phyloP scores from a whole-genome alignment of 1,140 invertebrate species.

The Lordiphosa mommai region DNA sequence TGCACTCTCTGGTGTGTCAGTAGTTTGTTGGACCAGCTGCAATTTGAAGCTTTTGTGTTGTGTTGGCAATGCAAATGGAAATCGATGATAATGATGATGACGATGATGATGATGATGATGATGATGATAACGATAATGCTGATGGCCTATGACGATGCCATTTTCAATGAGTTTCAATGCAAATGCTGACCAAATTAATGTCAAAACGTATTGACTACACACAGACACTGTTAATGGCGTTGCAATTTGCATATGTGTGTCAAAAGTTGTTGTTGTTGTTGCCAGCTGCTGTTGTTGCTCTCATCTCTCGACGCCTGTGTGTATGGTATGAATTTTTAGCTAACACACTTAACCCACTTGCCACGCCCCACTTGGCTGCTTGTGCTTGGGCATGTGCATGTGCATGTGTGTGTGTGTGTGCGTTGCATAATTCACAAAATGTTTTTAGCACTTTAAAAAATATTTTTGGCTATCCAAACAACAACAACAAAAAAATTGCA shows the following conservation, averaged over 20 bases:
- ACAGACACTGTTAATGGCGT: constrained; percentile 50
- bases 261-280: constrained; percentile 30
- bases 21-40: constrained; percentile 60
- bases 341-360: constrained; percentile 74
- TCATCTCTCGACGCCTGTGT: constrained; percentile 20
- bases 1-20: too few species aligned
- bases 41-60: constrained; percentile 64
- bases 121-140: constrained; percentile 32
- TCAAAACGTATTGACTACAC: constrained; percentile 71
- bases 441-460: constrained; percentile 62
- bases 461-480: constrained; percentile 9
- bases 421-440: constrained; percentile 66
- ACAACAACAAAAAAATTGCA: constrained; percentile 27
- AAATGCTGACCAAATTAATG: constrained; percentile 70
- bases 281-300: constrained; percentile 5
- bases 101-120: constrained; percentile 8
- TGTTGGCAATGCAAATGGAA: constrained; percentile 30
- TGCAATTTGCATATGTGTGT: constrained; percentile 70
- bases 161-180: constrained; percentile 65
- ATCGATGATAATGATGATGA: neutral
- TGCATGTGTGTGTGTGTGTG: constrained; percentile 5
- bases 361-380: constrained; percentile 28
- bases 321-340: constrained; percentile 63
- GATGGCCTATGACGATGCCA: constrained; percentile 51
- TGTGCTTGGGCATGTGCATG: neutral